These are phyloP conservation scores for Ophion ventricosus DNA, from an alignment of 2,888 invertebrate genomes.

Conservation along the genomic window DNA sequence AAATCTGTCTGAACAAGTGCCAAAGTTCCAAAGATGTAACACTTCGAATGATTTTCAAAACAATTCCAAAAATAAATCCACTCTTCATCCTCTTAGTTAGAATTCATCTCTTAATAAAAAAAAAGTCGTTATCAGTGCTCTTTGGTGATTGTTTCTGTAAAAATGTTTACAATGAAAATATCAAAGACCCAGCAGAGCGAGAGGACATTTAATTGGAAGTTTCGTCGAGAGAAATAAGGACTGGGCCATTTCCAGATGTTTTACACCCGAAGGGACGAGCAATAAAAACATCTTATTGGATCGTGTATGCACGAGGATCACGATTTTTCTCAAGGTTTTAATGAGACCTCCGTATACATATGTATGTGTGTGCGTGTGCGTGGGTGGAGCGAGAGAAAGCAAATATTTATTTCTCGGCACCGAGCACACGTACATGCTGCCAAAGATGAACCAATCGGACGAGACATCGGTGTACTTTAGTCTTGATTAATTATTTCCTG, in stretches of 20 bases:
- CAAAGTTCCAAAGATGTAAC: too few species aligned
- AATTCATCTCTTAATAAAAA: too few species aligned
- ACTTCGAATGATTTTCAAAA: too few species aligned
- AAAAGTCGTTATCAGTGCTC: not conserved
- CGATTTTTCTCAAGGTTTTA: slow-evolving; percentile 66
- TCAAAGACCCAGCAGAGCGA: not conserved
- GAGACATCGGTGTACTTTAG: not conserved
- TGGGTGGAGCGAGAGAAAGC: slow-evolving; percentile 47
- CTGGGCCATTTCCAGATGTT: not conserved
- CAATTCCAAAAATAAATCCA: too few species aligned
- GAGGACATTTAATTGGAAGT: slow-evolving; percentile 40
- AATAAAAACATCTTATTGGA: slow-evolving; percentile 73
- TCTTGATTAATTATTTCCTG: slow-evolving; percentile 16
- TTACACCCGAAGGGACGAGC: slow-evolving; percentile 44
- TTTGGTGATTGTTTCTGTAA: not conserved
- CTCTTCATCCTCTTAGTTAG: too few species aligned
- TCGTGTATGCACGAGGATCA: slow-evolving; percentile 12
- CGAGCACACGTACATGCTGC: not conserved
- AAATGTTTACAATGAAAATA: not conserved
- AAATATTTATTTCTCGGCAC: slow-evolving; percentile 77
- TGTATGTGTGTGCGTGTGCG: slow-evolving; percentile 21
- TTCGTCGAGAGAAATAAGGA: slow-evolving; percentile 29
- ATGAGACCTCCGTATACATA: slow-evolving; percentile 70
- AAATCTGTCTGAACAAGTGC: too few species aligned
- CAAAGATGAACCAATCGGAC: slow-evolving; percentile 32